These are phyloP conservation scores for Cephalopholis sonnerati DNA, from an alignment of 2,113 vertebrate genomes.

Conservation along the genomic window DNA sequence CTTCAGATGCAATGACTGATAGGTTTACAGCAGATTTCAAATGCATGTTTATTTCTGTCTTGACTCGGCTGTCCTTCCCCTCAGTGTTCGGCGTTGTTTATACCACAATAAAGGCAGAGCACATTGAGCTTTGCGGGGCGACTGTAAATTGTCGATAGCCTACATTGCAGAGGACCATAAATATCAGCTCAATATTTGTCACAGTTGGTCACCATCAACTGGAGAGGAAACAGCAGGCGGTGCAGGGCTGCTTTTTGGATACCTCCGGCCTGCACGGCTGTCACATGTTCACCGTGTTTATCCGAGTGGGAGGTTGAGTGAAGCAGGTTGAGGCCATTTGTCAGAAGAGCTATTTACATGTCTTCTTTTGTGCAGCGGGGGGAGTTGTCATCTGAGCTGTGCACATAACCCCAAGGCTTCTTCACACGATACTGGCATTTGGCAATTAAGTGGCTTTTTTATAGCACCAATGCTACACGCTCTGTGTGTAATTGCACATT, in stretches of 20 bases:
- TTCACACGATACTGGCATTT: slow-evolving; percentile 39
- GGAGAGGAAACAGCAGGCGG: slow-evolving; percentile 3
- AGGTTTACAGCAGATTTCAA: slow-evolving; percentile 44
- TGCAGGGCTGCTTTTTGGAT: slow-evolving; percentile 24
- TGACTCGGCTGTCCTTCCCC: slow-evolving; percentile 46
- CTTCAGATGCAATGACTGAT: slow-evolving; percentile 58
- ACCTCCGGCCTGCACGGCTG: background rate
- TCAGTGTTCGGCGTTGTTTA: slow-evolving; percentile 60
- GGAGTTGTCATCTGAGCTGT: slow-evolving; percentile 45
- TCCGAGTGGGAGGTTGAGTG: slow-evolving; percentile 47
- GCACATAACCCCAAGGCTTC: slow-evolving; percentile 49
- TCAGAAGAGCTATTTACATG: slow-evolving; percentile 52
- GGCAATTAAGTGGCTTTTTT: slow-evolving; percentile 47
- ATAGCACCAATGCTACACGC: background rate
- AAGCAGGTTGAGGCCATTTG: slow-evolving; percentile 58
- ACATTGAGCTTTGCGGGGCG: slow-evolving; percentile 36
- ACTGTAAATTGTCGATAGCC: slow-evolving; percentile 64
- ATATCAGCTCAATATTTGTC: slow-evolving; percentile 53
- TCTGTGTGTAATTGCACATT: slow-evolving; percentile 7
- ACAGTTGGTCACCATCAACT: slow-evolving; percentile 44
- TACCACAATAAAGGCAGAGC: slow-evolving; percentile 57
- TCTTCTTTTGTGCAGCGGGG: slow-evolving; percentile 35
- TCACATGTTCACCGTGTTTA: slow-evolving; percentile 19
- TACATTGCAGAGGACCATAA: slow-evolving; percentile 63
- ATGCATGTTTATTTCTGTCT: slow-evolving; percentile 53